phyloP scores from a whole-genome alignment of 2,888 invertebrate genomes.

The Aleiodes leptofemur region DNA sequence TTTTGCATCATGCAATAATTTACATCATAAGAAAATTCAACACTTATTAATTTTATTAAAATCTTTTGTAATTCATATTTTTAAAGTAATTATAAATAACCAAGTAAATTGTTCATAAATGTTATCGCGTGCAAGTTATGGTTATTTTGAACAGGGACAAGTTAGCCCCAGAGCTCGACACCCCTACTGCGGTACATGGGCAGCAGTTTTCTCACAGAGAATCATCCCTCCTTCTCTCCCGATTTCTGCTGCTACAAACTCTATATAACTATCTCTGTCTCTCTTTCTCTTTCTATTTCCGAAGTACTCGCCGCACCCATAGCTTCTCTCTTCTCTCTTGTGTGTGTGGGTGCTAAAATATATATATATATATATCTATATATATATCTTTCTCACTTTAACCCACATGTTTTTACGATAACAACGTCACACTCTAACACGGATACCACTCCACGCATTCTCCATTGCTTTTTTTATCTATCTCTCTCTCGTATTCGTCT shows the following conservation, averaged over 20 bases:
- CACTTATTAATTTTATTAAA: neutral
- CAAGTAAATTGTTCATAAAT: neutral
- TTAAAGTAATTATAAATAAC: neutral
- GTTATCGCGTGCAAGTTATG: conserved; percentile 32
- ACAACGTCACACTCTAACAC: neutral
- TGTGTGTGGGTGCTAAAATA: no score
- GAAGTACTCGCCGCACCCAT: conserved; percentile 50
- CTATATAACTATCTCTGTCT: neutral
- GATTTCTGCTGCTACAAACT: conserved; percentile 47
- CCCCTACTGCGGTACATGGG: conserved; percentile 71
- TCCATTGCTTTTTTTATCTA: conserved; percentile 23
- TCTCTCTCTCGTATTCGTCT: conserved; percentile 44
- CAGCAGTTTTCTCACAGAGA: conserved; percentile 65
- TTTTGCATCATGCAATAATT: conserved; percentile 23
- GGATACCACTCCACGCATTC: conserved; percentile 33
- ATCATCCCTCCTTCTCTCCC: conserved; percentile 39
- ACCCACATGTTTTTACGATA: neutral
- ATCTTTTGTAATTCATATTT: neutral
- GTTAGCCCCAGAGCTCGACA: conserved; percentile 62
- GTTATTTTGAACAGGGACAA: conserved; percentile 49
- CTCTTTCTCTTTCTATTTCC: conserved; percentile 33
- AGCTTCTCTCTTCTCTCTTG: neutral
- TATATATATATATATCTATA: neutral
- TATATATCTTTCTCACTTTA: conserved; percentile 3
- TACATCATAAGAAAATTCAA: neutral